Evolutionary conservation across 2,113 vertebrate genomes (phyloP).

Genomic region (Egretta garzetta): DNA sequence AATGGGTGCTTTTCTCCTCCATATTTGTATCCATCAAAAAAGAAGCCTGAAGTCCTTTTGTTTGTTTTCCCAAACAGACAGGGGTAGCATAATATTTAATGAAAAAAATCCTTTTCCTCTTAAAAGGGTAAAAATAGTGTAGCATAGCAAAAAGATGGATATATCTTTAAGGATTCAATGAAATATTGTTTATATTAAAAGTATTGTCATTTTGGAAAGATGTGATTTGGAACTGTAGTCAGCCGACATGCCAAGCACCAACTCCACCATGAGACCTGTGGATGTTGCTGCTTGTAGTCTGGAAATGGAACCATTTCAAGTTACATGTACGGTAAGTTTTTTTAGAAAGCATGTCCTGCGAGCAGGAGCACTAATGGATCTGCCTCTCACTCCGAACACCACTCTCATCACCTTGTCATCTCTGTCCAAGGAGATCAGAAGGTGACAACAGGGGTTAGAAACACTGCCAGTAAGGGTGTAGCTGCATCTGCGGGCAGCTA

Average conservation of each 20-base stretch:
- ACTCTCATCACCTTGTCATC: no score
- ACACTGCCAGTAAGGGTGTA: no score
- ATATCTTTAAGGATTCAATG: not conserved
- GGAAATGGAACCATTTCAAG: no score
- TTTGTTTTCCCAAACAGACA: not conserved
- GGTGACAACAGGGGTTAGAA: fast-evolving
- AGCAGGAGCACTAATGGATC: not conserved
- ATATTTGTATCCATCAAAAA: not conserved
- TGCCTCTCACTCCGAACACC: not conserved
- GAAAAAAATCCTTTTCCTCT: not conserved
- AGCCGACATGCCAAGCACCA: fast-evolving
- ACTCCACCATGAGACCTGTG: not conserved
- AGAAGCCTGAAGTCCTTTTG: not conserved
- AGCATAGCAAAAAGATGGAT: no score
- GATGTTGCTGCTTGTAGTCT: not conserved
- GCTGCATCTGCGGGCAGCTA: not conserved
- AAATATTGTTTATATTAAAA: not conserved
- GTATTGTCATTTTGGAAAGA: not conserved
- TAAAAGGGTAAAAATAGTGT: not conserved
- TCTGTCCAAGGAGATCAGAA: not conserved
- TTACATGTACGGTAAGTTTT: not conserved
- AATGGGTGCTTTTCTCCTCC: not conserved
- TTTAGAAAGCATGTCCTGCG: not conserved
- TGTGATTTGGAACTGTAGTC: not conserved
- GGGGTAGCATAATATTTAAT: no score